Base-by-base conservation (phyloP, 53 echinoderm and acorn worm genomes). In the Echinometra lucunter region DNA sequence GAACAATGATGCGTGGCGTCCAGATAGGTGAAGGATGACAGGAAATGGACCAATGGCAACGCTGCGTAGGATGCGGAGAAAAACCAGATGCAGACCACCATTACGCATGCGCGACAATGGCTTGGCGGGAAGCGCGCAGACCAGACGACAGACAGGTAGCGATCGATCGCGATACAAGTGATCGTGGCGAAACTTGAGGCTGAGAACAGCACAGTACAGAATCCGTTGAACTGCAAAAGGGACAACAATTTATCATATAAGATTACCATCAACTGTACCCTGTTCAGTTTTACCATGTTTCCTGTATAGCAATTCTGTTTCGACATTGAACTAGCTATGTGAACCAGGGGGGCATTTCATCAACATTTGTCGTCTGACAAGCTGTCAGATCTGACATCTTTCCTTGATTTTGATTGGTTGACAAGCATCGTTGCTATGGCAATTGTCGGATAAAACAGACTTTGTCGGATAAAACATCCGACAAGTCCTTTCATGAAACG, bases 61-160 rank as follows among this genome's bases (percentile, higher is more conserved):
- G 93, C 37, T 34, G 80, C 93, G 40, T 78, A 81, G 1, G 93
- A 55, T 47, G 58, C 57, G 23, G 93, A 93, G 37, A 58, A 53
- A 53, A 75, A 2, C 93, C 93, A 93, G 57, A 80, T 80, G 40
- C 37, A 55, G 40, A 53, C 57, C 1, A 93, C 49, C 81, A 93
- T 80, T 2, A 21, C 37, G 93, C 93, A 78, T 23, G 93, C 34
- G 81, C 93, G 93, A 1, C 37, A 23, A 38, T 93, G 81, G 42
- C 40, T 80, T 19, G 93, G 58, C 81, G 92, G 92, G 81, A 93
- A 93, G 37, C 81, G 81, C 40, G 57, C 34, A 17, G 93, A 93
- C 93, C 93, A 93, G 93, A 93, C 93, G 81, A 93, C 81, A 21
- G 93, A 56, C 18, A 93, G 93, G 81, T 93, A 93, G 49, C 93